These are phyloP conservation scores for Melipona beecheii DNA, from an alignment of 2,888 invertebrate species.

Conservation along the genomic window DNA sequence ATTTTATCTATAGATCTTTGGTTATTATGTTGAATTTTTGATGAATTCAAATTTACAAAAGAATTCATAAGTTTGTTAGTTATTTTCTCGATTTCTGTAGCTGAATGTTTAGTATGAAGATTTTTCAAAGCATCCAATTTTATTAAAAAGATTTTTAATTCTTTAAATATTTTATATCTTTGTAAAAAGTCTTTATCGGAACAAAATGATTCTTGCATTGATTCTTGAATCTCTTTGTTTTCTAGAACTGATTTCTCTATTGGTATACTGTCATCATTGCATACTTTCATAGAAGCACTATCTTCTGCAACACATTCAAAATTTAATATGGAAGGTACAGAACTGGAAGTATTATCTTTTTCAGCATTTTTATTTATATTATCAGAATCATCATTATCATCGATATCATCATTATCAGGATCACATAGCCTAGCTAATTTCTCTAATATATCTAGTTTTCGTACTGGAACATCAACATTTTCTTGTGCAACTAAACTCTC, in stretches of 20 bases:
- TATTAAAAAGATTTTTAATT: constrained; percentile 57
- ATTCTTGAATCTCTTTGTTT: not conserved
- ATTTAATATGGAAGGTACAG: constrained; percentile 4
- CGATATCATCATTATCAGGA: not conserved
- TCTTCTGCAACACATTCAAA: not conserved
- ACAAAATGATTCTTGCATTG: not conserved
- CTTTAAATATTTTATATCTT: constrained; percentile 43
- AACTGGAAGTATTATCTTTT: constrained; percentile 5
- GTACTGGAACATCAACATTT: not conserved
- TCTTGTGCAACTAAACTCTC: constrained; percentile 3
- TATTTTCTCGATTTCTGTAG: constrained; percentile 56
- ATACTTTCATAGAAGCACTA: not conserved
- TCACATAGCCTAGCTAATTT: not conserved
- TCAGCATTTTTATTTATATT: not conserved
- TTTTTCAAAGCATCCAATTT: constrained; percentile 33
- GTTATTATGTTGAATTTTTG: not conserved
- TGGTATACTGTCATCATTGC: not conserved
- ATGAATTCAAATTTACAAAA: not conserved
- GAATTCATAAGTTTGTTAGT: constrained; percentile 12
- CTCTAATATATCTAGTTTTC: not conserved
- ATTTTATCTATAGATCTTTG: not conserved
- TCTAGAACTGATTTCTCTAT: not conserved
- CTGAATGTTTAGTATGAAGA: constrained; percentile 47
- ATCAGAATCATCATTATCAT: not conserved
- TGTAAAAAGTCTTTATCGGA: not conserved